A percentile compares a stretch with the other conserved stretches of the same genome.
These are phyloP conservation scores for Pristis pectinata DNA, from an alignment of 2,797 vertebrate genomes.

Conservation along the genomic window DNA sequence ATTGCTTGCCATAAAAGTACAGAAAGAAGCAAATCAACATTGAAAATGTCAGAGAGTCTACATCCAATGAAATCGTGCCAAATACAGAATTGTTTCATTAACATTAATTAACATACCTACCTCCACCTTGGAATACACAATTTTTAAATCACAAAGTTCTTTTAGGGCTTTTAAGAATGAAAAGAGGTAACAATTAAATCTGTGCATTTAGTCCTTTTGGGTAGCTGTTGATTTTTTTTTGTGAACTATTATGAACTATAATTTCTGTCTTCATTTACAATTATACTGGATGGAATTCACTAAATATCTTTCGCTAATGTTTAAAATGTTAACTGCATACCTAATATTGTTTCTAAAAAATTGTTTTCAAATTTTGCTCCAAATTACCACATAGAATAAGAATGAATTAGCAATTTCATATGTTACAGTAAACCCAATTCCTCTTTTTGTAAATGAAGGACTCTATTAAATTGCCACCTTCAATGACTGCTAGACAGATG, in stretches of 20 bases:
- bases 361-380: background rate
- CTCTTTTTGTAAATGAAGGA: background rate
- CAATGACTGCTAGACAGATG: constrained; percentile 51
- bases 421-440: no score
- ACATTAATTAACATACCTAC: background rate
- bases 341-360: background rate
- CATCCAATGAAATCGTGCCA: background rate
- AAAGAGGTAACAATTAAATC: background rate
- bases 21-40: background rate
- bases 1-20: background rate
- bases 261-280: background rate
- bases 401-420: background rate
- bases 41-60: background rate
- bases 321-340: background rate
- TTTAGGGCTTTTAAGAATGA: background rate
- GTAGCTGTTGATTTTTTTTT: background rate
- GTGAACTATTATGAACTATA: background rate
- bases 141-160: background rate
- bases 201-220: background rate
- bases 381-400: background rate
- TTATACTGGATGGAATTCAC: background rate
- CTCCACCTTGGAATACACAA: background rate
- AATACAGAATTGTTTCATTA: background rate
- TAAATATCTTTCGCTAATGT: background rate
- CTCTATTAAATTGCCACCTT: background rate